Percentiles rank a stretch among this genome's conserved stretches.
Conservation (phyloP, 2,113 vertebrate genomes). For the Chroicocephalus ridibundus region DNA sequence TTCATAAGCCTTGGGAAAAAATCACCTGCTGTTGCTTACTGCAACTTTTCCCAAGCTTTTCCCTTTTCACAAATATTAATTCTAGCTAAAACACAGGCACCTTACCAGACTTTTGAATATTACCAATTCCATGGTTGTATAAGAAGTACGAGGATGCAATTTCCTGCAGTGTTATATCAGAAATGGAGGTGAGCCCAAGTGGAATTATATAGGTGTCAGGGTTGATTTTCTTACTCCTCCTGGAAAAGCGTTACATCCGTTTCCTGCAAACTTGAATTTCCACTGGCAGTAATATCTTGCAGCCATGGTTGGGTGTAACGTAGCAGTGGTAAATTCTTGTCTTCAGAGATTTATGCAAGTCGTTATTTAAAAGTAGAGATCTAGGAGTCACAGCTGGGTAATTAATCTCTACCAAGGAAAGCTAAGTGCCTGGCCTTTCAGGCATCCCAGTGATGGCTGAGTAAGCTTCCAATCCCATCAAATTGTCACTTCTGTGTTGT, state of each 20-base stretch:
- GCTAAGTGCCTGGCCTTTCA: conserved; percentile 62
- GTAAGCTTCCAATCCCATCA: conserved; percentile 24
- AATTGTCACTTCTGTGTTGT: not conserved
- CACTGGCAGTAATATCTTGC: conserved; percentile 65
- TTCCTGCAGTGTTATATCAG: conserved; percentile 30
- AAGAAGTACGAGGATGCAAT: conserved; percentile 37
- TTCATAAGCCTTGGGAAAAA: not conserved
- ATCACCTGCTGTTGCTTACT: not conserved
- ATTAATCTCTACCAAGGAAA: conserved; percentile 71
- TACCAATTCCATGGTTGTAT: conserved; percentile 23
- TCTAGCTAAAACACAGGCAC: conserved; percentile 8
- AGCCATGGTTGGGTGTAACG: conserved; percentile 40
- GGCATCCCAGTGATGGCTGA: conserved; percentile 1
- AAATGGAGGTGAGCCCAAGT: conserved; percentile 27
- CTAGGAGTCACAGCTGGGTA: conserved; percentile 71
- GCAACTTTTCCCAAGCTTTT: conserved; percentile 15
- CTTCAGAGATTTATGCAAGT: conserved; percentile 70
- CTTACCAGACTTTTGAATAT: conserved; percentile 10
- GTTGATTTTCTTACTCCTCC: conserved; percentile 69
- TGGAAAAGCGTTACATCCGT: conserved; percentile 47
- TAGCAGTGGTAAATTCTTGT: conserved; percentile 66
- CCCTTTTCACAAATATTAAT: conserved; percentile 6
- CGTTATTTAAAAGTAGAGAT: conserved; percentile 75
- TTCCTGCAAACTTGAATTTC: conserved; percentile 70
- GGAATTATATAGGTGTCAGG: conserved; percentile 14